Percentiles rank a stretch among this genome's conserved stretches.
Conservation (phyloP, 1,140 invertebrate genomes). For the Eupristina koningsbergeri region DNA sequence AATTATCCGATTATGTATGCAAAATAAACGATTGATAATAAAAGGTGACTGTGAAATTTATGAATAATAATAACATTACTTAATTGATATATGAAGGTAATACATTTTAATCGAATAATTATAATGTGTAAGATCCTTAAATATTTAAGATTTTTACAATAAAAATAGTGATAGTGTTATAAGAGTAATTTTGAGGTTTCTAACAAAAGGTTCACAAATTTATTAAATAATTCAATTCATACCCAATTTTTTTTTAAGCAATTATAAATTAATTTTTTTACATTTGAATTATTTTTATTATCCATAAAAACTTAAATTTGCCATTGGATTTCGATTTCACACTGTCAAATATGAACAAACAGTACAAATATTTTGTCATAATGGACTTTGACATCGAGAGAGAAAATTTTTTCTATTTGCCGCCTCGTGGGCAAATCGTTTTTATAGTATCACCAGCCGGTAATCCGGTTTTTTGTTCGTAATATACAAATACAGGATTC, state of each 20-base stretch:
- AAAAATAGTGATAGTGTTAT: too few relatives aligned
- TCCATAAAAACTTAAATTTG: too few relatives aligned
- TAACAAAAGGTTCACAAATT: too few relatives aligned
- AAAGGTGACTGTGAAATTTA: not conserved
- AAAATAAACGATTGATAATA: not conserved
- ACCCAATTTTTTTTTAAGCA: too few relatives aligned
- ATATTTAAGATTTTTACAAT: too few relatives aligned
- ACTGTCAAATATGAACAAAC: not conserved
- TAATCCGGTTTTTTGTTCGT: constrained; percentile 3
- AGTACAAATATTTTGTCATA: not conserved
- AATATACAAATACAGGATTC: not conserved
- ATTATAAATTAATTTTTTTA: too few relatives aligned
- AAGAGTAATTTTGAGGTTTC: too few relatives aligned
- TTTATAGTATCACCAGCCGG: not conserved
- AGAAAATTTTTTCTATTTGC: not conserved
- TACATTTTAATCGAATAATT: too few relatives aligned
- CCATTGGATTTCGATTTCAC: not conserved
- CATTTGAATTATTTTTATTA: too few relatives aligned
- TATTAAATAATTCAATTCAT: too few relatives aligned
- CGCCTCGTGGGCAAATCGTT: not conserved
- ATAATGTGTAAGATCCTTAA: too few relatives aligned
- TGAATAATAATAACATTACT: not conserved
- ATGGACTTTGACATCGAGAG: not conserved
- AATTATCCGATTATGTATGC: not conserved
- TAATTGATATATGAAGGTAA: too few relatives aligned